phyloP scores from a whole-genome alignment of 2,113 vertebrate species.

The Quiscalus mexicanus region DNA sequence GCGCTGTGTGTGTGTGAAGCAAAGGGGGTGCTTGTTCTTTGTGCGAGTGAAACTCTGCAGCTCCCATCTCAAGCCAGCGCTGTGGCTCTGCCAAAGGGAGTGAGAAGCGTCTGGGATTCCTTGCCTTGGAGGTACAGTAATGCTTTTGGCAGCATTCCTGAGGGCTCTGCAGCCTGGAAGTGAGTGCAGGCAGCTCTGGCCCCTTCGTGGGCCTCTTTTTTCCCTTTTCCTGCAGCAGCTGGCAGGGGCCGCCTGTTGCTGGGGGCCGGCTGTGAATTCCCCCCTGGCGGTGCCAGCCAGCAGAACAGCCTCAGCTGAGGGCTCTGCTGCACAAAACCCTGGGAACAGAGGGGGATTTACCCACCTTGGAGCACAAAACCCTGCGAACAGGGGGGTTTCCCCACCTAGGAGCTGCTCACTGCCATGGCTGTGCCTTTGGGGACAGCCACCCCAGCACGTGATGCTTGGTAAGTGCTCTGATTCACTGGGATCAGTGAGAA shows the following conservation, averaged over 20 bases:
- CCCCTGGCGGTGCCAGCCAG: background rate
- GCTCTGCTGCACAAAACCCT: background rate
- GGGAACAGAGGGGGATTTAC: background rate
- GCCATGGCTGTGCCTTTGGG: constrained; percentile 23
- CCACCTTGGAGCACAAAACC: background rate
- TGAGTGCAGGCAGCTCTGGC: background rate
- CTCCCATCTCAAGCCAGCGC: background rate
- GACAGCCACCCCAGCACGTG: constrained; percentile 38
- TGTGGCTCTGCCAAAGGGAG: background rate
- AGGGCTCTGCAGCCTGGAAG: background rate
- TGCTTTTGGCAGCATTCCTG: background rate
- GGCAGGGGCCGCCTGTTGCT: background rate
- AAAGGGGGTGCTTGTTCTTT: background rate
- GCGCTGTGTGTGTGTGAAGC: background rate
- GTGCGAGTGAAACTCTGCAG: background rate
- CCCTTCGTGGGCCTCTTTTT: background rate
- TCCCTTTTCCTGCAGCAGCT: constrained; percentile 12
- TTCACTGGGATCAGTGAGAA: constrained; percentile 1
- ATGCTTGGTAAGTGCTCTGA: constrained; percentile 52
- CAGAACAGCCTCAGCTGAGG: background rate
- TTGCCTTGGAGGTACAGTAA: background rate
- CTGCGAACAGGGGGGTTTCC: too few species aligned
- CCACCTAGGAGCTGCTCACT: background rate
- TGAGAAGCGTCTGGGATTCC: background rate
- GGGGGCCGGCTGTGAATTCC: background rate